Conservation (phyloP, 2,888 invertebrate species). For the Drosophila anomalata region DNA sequence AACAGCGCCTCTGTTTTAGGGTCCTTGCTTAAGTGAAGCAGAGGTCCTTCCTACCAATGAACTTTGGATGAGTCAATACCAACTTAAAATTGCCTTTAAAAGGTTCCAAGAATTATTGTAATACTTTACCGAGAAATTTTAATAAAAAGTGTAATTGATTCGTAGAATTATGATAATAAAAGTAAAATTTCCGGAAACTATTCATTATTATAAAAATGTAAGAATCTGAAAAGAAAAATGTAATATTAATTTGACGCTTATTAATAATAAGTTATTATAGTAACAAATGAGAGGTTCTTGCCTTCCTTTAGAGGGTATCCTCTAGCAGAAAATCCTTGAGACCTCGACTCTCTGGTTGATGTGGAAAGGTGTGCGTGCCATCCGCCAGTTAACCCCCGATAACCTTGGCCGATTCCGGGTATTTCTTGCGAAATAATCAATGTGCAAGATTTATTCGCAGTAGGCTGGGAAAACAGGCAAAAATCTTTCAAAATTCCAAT, state of each 20-base stretch:
- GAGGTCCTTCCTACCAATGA: background rate
- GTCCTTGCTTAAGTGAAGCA: conserved; percentile 12
- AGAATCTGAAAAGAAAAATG: too few species aligned
- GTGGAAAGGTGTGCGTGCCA: conserved; percentile 62
- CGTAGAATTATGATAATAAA: background rate
- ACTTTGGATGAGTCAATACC: conserved; percentile 8
- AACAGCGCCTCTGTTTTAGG: conserved; percentile 8
- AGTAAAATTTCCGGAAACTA: background rate
- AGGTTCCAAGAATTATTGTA: background rate
- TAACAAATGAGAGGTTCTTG: background rate
- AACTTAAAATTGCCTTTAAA: background rate
- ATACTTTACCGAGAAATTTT: background rate
- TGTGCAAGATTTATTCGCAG: background rate
- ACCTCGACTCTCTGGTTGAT: background rate
- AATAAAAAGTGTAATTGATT: background rate
- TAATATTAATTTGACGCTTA: too few species aligned
- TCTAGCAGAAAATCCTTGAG: conserved; percentile 13
- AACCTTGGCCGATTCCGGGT: conserved; percentile 67
- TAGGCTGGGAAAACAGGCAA: background rate
- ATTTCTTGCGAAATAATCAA: conserved; percentile 60
- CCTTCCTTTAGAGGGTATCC: background rate
- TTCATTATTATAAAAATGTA: background rate
- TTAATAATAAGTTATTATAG: too few species aligned
- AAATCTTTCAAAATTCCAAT: background rate
- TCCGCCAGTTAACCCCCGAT: conserved; percentile 55